These are phyloP conservation scores for Drosophila gunungcola DNA, from an alignment of 1,140 invertebrate species.

Conservation along the genomic window DNA sequence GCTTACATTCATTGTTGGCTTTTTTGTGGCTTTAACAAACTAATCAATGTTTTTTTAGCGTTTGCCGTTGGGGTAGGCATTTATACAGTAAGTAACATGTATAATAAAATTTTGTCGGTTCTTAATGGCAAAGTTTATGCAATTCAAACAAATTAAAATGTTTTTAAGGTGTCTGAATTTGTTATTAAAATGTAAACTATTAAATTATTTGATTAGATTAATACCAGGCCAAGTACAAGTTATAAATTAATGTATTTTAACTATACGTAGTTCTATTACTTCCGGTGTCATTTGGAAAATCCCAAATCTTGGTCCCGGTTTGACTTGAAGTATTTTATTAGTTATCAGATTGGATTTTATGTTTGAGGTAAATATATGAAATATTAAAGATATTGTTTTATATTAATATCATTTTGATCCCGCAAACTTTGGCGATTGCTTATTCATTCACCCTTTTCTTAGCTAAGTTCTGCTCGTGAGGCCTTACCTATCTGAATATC, in stretches of 20 bases:
- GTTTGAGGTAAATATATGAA: too few species aligned
- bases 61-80: not conserved
- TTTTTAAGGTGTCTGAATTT: not conserved
- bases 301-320: too few species aligned
- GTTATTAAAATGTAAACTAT: too few species aligned
- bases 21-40: constrained; percentile 52
- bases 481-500: constrained; percentile 22
- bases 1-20: constrained; percentile 23
- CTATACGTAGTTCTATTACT: too few species aligned
- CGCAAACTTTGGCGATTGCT: not conserved
- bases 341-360: too few species aligned
- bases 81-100: not conserved
- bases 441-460: constrained; percentile 4
- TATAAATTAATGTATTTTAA: too few species aligned
- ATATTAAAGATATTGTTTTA: too few species aligned
- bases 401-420: not conserved
- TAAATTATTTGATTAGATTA: too few species aligned
- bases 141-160: not conserved
- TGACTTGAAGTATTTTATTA: too few species aligned
- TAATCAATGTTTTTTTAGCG: constrained; percentile 51
- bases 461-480: not conserved
- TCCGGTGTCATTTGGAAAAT: too few species aligned
- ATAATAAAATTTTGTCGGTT: not conserved
- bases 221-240: too few species aligned
- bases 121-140: not conserved